Percentiles rank a stretch among this genome's conserved stretches.
These are phyloP conservation scores for Cheilosia pagana DNA, from an alignment of 2,888 invertebrate species.

Conservation along the genomic window DNA sequence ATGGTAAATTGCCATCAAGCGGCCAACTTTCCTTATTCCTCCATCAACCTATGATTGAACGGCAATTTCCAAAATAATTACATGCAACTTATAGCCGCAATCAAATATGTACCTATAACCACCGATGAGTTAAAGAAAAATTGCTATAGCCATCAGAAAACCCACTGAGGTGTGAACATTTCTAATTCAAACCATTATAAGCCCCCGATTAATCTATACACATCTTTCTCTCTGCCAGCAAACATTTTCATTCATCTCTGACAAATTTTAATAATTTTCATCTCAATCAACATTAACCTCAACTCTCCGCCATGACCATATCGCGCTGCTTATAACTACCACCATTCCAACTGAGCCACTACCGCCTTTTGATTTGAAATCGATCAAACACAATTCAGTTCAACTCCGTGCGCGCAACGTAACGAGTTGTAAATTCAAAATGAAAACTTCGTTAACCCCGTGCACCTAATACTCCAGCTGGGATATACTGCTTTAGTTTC, in stretches of 20 bases:
- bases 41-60: not conserved
- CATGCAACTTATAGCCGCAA: constrained; percentile 11
- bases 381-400: constrained; percentile 73
- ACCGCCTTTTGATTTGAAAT: constrained; percentile 73
- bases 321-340: constrained; percentile 2
- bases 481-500: constrained; percentile 55
- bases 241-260: constrained; percentile 71
- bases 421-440: constrained; percentile 74
- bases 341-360: constrained; percentile 9
- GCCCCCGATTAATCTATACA: constrained; percentile 14
- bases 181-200: constrained; percentile 48
- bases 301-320: constrained; percentile 44
- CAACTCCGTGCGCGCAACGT: constrained; percentile 59
- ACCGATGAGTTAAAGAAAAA: not conserved
- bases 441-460: constrained; percentile 74
- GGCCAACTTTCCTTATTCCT: not conserved
- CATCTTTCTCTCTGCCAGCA: constrained; percentile 21
- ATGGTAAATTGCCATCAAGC: not conserved
- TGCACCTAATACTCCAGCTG: constrained; percentile 54
- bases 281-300: constrained; percentile 75
- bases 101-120: constrained; percentile 24
- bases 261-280: constrained; percentile 75
- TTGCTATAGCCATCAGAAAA: constrained; percentile 19
- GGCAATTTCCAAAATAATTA: constrained; percentile 17
- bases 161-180: constrained; percentile 65